These are phyloP conservation scores for Peromyscus polionotus DNA, from an alignment of 2,113 vertebrate genomes.

Conservation along the genomic window DNA sequence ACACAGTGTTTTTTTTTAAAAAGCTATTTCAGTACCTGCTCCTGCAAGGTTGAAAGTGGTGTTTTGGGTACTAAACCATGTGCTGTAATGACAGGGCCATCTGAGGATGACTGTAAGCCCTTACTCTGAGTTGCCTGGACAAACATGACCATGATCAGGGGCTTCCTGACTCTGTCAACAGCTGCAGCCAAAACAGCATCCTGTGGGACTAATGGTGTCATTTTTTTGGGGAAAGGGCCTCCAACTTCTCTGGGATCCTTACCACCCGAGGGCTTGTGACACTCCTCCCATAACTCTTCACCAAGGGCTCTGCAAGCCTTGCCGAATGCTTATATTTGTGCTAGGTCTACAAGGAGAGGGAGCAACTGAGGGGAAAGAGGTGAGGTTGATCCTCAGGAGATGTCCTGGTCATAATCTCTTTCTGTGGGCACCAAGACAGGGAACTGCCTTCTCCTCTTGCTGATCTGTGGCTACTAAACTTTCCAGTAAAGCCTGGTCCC, in stretches of 20 bases:
- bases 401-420: neutral
- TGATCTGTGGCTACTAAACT: neutral
- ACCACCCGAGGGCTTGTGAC: neutral
- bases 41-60: neutral
- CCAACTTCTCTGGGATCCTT: neutral
- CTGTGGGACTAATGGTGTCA: neutral
- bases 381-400: neutral
- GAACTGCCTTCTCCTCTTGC: neutral
- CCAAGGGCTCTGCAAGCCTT: neutral
- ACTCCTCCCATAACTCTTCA: neutral
- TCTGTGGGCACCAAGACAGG: neutral
- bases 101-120: neutral
- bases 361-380: neutral
- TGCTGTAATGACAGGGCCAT: neutral
- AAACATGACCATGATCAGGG: neutral
- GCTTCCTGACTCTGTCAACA: slow-evolving; percentile 8
- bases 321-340: neutral
- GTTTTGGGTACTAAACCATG: neutral
- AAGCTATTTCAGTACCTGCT: neutral
- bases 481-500: neutral
- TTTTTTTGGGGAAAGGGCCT: neutral
- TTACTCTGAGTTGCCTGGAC: neutral
- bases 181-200: neutral
- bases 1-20: neutral
- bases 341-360: neutral